phyloP scores from a whole-genome alignment of 2,113 vertebrate species.

The Fukomys damarensis region DNA sequence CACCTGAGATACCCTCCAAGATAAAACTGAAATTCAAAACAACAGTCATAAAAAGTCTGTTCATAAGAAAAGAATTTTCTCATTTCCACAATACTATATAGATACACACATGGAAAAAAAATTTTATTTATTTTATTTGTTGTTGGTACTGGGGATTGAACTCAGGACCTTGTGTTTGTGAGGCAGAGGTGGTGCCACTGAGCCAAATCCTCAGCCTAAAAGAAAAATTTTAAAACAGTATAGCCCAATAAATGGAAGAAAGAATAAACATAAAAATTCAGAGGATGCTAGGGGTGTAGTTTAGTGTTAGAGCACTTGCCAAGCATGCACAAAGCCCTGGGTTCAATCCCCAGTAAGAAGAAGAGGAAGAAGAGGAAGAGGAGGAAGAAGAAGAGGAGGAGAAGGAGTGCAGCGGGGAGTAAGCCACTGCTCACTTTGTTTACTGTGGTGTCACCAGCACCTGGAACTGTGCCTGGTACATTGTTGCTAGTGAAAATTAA shows the following conservation, averaged over 20 bases:
- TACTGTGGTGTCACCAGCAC: not conserved
- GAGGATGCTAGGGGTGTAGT: not conserved
- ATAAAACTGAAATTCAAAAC: conserved; percentile 26
- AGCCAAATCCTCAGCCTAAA: too few relatives aligned
- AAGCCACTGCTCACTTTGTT: not conserved
- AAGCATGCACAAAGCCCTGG: not conserved
- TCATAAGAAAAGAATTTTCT: not conserved
- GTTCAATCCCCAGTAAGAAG: not conserved
- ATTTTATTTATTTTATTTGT: too few relatives aligned
- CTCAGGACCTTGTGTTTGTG: too few relatives aligned
- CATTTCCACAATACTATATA: not conserved
- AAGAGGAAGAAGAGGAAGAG: not conserved
- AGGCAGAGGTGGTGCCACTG: too few relatives aligned
- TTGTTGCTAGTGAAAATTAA: not conserved
- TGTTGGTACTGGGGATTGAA: too few relatives aligned
- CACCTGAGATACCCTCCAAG: not conserved
- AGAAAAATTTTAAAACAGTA: not conserved
- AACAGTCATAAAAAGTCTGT: not conserved
- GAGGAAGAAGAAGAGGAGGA: not conserved
- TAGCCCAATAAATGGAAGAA: not conserved
- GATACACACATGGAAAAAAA: not conserved
- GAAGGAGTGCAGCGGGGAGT: too few relatives aligned
- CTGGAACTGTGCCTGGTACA: not conserved
- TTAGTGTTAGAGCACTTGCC: not conserved
- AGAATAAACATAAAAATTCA: not conserved